These are phyloP conservation scores for Laupala kohalensis DNA, from an alignment of 1,140 invertebrate genomes.

Conservation along the genomic window DNA sequence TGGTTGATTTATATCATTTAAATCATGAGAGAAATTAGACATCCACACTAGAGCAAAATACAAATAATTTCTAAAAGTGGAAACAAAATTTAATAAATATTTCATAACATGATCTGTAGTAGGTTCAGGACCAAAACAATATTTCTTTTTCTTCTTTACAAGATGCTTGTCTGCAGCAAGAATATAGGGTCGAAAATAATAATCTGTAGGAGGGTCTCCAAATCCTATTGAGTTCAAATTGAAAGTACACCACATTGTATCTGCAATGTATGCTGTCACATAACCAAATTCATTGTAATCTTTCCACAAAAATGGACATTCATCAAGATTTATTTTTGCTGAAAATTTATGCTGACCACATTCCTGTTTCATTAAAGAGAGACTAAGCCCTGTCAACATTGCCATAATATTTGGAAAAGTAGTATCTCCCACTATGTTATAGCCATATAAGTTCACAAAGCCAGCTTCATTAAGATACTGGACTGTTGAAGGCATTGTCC, in stretches of 20 bases:
- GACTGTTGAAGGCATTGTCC: constrained; percentile 60
- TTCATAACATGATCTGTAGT: constrained; percentile 19
- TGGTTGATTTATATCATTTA: too few species aligned
- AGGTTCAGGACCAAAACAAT: constrained; percentile 19
- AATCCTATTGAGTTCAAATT: constrained; percentile 72
- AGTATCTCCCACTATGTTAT: constrained; percentile 59
- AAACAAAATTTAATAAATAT: constrained; percentile 37
- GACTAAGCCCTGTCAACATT: constrained; percentile 42
- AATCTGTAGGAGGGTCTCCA: constrained; percentile 61
- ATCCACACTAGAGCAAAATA: constrained; percentile 27
- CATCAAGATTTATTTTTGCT: constrained; percentile 20
- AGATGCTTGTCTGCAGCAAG: constrained; percentile 11
- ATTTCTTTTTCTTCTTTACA: constrained; percentile 15
- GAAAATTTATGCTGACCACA: constrained; percentile 7
- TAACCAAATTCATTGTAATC: constrained; percentile 55
- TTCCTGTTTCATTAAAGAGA: constrained; percentile 12
- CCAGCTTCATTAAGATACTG: constrained; percentile 44
- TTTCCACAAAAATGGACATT: constrained; percentile 70
- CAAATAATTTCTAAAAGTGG: constrained; percentile 34
- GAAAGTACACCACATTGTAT: constrained; percentile 62
- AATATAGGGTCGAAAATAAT: constrained; percentile 65
- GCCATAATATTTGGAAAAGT: constrained; percentile 75
- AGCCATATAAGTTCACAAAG: constrained; percentile 41
- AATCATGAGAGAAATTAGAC: constrained; percentile 16
- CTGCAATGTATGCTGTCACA: constrained; percentile 67